Percentiles rank a stretch among this genome's conserved stretches.
Evolutionary conservation across 2,113 vertebrate genomes (phyloP).

Genomic region (Falco punctatus): DNA sequence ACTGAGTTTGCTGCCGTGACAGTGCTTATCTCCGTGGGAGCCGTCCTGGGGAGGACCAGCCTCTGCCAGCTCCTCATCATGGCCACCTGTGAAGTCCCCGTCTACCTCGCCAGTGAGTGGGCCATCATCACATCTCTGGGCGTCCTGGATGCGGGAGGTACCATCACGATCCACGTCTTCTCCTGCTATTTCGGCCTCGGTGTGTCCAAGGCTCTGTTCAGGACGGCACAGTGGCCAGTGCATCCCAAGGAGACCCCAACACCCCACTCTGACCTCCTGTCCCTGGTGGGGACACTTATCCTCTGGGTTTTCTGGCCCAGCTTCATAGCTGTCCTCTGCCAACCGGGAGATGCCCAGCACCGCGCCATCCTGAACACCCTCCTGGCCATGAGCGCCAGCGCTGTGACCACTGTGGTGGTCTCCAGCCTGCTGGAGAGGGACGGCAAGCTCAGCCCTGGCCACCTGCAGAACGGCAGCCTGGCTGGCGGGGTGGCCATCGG

Average conservation of each 20-base stretch:
- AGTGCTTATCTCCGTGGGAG: conserved; percentile 83
- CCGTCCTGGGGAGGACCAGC: conserved; percentile 83
- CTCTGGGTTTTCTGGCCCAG: conserved; percentile 90
- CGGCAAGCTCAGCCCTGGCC: conserved; percentile 76
- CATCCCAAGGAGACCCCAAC: conserved; percentile 76
- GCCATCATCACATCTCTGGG: conserved; percentile 70
- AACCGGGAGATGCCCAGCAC: conserved; percentile 76
- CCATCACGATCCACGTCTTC: conserved; percentile 85
- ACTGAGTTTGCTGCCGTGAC: conserved; percentile 83
- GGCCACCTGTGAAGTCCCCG: conserved; percentile 79
- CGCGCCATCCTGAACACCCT: conserved; percentile 81
- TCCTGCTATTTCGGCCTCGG: conserved; percentile 87
- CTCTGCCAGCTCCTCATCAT: conserved; percentile 83
- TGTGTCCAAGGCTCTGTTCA: conserved; percentile 79
- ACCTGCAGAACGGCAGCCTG: conserved; percentile 86
- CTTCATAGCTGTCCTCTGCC: conserved; percentile 79
- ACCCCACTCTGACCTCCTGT: conserved; percentile 77
- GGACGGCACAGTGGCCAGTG: background rate
- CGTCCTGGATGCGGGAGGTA: conserved; percentile 82
- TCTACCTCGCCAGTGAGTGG: conserved; percentile 81
- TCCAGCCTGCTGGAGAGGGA: conserved; percentile 79
- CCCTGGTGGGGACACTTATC: conserved; percentile 81
- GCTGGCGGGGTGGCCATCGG: conserved; percentile 83
- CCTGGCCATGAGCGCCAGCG: conserved; percentile 76
- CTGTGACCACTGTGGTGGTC: conserved; percentile 73